These are phyloP conservation scores for Umimayanthus kanabou DNA, from an alignment of 92 coral and sea anemone species.

Conservation along the genomic window DNA sequence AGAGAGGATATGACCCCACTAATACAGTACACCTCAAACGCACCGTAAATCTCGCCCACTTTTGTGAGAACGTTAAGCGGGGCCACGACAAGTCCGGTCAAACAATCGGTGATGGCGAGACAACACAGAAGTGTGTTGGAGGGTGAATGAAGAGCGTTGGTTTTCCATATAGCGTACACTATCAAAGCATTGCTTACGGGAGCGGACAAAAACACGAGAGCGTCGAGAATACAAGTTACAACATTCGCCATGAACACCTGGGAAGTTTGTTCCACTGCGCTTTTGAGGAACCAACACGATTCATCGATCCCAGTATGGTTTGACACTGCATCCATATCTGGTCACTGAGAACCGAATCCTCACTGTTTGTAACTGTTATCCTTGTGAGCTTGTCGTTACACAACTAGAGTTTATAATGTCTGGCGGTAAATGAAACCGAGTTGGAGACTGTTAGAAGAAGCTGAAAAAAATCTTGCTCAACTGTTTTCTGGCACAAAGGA, in stretches of 20 bases:
- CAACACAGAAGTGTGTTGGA: constrained; percentile 39
- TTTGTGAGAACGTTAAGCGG: constrained; percentile 26
- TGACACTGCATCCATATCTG: not conserved
- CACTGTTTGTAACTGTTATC: not conserved
- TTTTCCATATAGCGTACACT: constrained; percentile 37
- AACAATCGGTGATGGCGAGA: constrained; percentile 26
- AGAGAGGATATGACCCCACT: constrained; percentile 11
- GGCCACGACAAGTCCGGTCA: constrained; percentile 25
- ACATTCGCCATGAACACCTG: constrained; percentile 25
- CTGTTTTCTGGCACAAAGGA: not conserved
- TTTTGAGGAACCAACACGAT: constrained; percentile 23
- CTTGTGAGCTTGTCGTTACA: constrained; percentile 6
- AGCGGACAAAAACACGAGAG: constrained; percentile 5
- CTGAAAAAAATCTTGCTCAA: not conserved
- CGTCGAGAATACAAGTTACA: constrained; percentile 28
- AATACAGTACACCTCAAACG: constrained; percentile 4
- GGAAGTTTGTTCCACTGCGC: constrained; percentile 19
- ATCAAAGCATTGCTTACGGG: constrained; percentile 29
- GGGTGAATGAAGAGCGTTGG: constrained; percentile 21
- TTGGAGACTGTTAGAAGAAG: not conserved
- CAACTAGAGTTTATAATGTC: not conserved
- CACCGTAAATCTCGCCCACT: constrained; percentile 10
- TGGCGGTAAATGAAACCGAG: not conserved
- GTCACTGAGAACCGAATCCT: not conserved
- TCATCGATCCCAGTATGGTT: constrained; percentile 12